Conservation (phyloP, 2,888 invertebrate species). For the Hetaerina titia region DNA sequence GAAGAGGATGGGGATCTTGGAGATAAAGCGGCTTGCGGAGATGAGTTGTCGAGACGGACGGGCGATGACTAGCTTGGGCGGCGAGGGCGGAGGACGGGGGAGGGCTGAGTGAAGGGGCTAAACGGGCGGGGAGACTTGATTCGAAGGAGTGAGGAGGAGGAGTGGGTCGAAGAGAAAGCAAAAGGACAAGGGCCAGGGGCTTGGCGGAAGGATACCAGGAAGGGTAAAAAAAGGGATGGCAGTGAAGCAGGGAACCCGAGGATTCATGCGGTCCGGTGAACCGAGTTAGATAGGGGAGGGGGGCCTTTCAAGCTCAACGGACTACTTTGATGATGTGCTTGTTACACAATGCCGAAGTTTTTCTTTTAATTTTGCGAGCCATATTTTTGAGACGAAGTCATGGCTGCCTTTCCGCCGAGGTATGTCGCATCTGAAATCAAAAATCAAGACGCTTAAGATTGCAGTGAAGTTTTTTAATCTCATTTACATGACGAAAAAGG, state of each 20-base stretch:
- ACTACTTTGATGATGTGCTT: not conserved
- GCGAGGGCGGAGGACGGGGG: too few species aligned
- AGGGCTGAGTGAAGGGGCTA: too few species aligned
- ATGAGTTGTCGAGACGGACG: too few species aligned
- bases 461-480: too few species aligned
- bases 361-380: not conserved
- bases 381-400: not conserved
- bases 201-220: not conserved
- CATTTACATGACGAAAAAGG: too few species aligned
- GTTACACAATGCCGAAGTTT: not conserved
- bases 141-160: not conserved
- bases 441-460: not conserved
- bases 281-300: not conserved
- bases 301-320: not conserved
- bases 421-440: not conserved
- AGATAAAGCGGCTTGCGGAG: too few species aligned
- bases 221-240: not conserved
- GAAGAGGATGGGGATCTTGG: too few species aligned
- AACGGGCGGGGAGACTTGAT: not conserved
- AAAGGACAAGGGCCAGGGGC: not conserved
- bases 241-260: not conserved
- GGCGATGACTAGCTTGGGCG: too few species aligned
- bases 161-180: not conserved
- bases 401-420: not conserved
- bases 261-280: slow-evolving; percentile 7